Evolutionary conservation across 2,888 invertebrate species (phyloP), one percentile per base, ranked within the genome.

Genomic region (Drosophila falleni): DNA sequence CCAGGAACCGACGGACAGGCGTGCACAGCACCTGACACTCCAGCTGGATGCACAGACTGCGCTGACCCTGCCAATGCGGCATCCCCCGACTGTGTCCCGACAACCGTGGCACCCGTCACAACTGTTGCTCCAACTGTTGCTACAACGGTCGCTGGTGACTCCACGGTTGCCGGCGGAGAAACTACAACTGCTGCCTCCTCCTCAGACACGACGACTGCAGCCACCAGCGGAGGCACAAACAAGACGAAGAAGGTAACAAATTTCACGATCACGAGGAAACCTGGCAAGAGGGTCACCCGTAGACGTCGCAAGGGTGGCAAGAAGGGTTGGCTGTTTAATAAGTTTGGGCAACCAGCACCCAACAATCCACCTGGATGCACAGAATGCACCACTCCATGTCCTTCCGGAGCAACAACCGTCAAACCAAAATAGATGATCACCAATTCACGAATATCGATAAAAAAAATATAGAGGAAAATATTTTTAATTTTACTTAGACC

Each of bases 1-100:
- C 73, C 76, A 33, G 19, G 4, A 11, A 15, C 15, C 50, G 9
- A 37, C 16, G 65, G 33, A 9, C 35, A n/a, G 13, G 50, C 55
- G 0, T 61, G 61, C 10, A 54, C 61, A 13, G 59, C 29, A 6
- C 19, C 58, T n/a, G 54, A 16, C 29, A 5, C 8, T 0, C 47
- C 58, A 3, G 3, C n/a, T 0, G 47, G 58, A 5, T 55, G 54
- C 35, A 41, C 13, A 5, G 39, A 60, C 13, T 53, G 53, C 31
- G 5, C 29, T 1, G 10, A 2, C 1, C 6, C 29, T 3, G 23
- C 51, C 0, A 54, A 49, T n/a, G 54, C 13, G 1, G 31, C 16
- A 2, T 9, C n/a, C 1, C 16, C 55, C 2, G 47, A 10, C 15
- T 59, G 23, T 11, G 23, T 15, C 1, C 1, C 9, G 11, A 46